phyloP scores from a whole-genome alignment of 2,888 invertebrate species.

The Toxonevra muliebris region DNA sequence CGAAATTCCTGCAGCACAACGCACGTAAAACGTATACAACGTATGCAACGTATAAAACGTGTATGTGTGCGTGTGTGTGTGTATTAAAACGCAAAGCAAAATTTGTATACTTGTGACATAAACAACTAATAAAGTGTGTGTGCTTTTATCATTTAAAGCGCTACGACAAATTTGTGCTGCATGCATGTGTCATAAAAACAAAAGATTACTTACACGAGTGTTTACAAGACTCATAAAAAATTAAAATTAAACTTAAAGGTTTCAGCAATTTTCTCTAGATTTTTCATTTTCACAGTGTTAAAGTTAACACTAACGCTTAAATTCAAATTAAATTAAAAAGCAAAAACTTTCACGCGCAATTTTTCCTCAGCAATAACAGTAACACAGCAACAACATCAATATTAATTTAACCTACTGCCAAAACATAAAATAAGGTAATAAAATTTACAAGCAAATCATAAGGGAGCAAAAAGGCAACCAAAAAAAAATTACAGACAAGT shows the following conservation, averaged over 20 bases:
- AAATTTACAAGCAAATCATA: background rate
- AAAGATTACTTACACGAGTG: too few relatives aligned
- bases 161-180: too few relatives aligned
- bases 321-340: constrained; percentile 15
- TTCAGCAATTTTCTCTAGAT: background rate
- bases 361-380: too few relatives aligned
- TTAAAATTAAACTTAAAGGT: background rate
- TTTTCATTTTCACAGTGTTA: too few relatives aligned
- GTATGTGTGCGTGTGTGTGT: background rate
- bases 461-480: constrained; percentile 23
- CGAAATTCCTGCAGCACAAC: too few relatives aligned
- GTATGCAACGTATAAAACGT: background rate
- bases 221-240: background rate
- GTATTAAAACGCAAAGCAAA: too few relatives aligned
- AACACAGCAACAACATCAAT: background rate
- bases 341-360: background rate
- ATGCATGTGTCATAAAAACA: too few relatives aligned
- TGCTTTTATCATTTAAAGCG: too few relatives aligned
- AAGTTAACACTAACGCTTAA: background rate
- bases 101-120: too few relatives aligned
- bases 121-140: too few relatives aligned
- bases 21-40: too few relatives aligned
- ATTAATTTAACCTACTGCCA: constrained; percentile 19
- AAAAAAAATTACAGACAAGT: too few relatives aligned
- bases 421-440: constrained; percentile 15